Evolutionary conservation across 64 coral and sea anemone genomes (phyloP), one percentile per base, ranked within the genome.

Genomic region (Porites lutea): DNA sequence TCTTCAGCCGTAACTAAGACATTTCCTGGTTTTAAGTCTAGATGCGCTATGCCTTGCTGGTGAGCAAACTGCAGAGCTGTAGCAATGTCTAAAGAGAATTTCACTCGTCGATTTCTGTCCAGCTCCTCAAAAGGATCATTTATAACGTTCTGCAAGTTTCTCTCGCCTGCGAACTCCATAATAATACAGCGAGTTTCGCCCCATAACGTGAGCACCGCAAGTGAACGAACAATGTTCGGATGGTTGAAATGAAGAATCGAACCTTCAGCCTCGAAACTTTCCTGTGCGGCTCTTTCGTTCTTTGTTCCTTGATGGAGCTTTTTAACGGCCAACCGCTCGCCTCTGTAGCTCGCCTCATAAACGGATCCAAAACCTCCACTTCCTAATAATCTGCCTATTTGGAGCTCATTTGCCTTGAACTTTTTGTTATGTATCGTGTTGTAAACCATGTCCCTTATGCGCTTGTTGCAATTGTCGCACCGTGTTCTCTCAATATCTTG

Each of bases 1-100:
- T 99, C 91, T 12, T 99, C 91, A 6, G 82, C 52, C 6, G 94
- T 92, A 15, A 99, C 97, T 64, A 99, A 43, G 50, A 99, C 97
- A 61, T 99, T 99, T 23, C 97, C 88, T 11, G 97, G 97, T 96
- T 99, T 99, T 22, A 99, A 65, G 72, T 99, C 97, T 51, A 99
- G 88, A 49, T 99, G 97, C 61, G 94, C 97, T 21, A 99, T 71
- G 14, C 97, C 97, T 75, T 99, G 95, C 4, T 93, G 87, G 82
- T 99, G 97, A 4, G 97, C 97, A 86, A 96, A 99, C 12, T 88
- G 71, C 48, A 99, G 77, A 9, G 91, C 97, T 53, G 81, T 65
- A 37, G 91, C 94, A 54, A 99, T 99, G 44, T 99, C 94, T 37
- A 96, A 72, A 5, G 97, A 91, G 58, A 99, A 99, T 94, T 84